Base-by-base conservation (phyloP, 1,140 invertebrate species). In the Calycopis cecrops region DNA sequence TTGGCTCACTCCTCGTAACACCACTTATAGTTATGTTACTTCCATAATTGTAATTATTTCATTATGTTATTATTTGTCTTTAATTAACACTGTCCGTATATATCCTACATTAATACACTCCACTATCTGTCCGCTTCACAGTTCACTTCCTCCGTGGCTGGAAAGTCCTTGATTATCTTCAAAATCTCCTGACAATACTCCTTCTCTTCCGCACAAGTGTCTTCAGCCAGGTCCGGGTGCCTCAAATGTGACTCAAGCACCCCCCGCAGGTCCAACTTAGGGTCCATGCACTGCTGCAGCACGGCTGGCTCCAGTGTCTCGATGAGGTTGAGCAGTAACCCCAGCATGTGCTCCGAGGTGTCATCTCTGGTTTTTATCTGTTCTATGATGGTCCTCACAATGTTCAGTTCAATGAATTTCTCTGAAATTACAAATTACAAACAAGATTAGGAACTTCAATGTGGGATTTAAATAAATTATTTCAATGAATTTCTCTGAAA, bases 401-500 rank as follows among this genome's bases (percentile, higher is more conserved):
- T 35, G 50, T 80, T 74, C 2, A 60, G 55, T 18, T 69, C 40
- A n/a, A 82, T 63, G 55, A 79, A 75, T 67, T 70, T 59, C 55
- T 74, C 79, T 82, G 75, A 10, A 67, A 69, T 3, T 60, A 7
- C 28, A 53, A 33, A 48, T 34, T 7, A 42, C 0, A 35, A 35
- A 2, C 9, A 33, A 14, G 9, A 12, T 50, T 12, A 12, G 11
- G 4, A 28, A 4, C 17, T 2, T n/a, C n/a, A n/a, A n/a, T n/a
- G n/a, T n/a, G n/a, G n/a, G n/a, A n/a, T n/a, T n/a, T n/a, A n/a
- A n/a, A n/a, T n/a, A n/a, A n/a, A n/a, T n/a, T n/a, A n/a, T n/a
- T 18, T 69, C 40, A n/a, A 82, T 63, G 55, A 79, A 75, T 67
- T 70, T 59, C 55, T 74, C 79, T 82, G 75, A 10, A 67, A 69